These are phyloP conservation scores for Anorthoa munda DNA, from an alignment of 2,888 invertebrate genomes.

Conservation along the genomic window DNA sequence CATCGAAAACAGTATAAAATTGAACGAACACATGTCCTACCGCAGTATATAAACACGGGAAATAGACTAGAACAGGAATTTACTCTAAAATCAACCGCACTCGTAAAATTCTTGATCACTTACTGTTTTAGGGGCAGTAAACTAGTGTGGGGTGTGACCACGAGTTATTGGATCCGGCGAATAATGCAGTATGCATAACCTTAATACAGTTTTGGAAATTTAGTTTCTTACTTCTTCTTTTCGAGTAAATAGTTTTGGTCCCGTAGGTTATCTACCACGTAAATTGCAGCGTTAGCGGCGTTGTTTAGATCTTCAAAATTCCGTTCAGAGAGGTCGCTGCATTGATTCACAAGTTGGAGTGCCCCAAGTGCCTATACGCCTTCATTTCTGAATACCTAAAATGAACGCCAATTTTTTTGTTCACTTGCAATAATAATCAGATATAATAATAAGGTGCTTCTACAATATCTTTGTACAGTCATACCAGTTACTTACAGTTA, in stretches of 20 bases:
- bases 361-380: no score
- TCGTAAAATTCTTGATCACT: constrained; percentile 66
- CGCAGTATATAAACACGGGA: constrained; percentile 52
- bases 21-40: constrained; percentile 54
- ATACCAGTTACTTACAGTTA: background rate
- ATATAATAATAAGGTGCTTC: background rate
- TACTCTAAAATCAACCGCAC: constrained; percentile 57
- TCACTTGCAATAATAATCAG: background rate
- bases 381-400: no score
- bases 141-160: constrained; percentile 46
- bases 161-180: constrained; percentile 24
- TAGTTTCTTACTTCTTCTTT: background rate
- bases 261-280: background rate
- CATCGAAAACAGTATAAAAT: constrained; percentile 39
- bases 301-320: background rate
- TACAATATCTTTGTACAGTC: background rate
- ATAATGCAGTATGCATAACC: constrained; percentile 22
- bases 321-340: background rate
- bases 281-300: background rate
- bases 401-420: background rate
- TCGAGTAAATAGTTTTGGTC: background rate
- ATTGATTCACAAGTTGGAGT: background rate
- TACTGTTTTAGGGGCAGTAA: constrained; percentile 59
- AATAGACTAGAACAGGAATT: constrained; percentile 55
- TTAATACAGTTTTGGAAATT: background rate